A percentile compares a stretch with the other conserved stretches of the same genome.
phyloP scores from a whole-genome alignment of 2,888 invertebrate genomes.

The Phorcus lineatus region DNA sequence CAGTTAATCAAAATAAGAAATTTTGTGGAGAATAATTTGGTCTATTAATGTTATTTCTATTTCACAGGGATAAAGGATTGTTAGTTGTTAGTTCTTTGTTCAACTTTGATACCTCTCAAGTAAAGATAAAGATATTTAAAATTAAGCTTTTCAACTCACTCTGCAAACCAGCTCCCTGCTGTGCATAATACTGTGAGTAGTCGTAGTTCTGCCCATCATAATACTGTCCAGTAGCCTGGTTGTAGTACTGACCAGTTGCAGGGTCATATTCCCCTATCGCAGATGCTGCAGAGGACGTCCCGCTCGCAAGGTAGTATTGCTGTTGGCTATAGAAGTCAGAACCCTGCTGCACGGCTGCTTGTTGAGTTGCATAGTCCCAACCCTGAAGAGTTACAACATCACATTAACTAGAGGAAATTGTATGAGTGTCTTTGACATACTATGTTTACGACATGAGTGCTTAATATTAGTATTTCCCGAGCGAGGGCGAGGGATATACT shows the following conservation, averaged over 20 bases:
- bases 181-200: constrained; percentile 54
- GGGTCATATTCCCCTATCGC: not conserved
- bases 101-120: no score
- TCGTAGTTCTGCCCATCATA: constrained; percentile 52
- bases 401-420: not conserved
- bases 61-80: no score
- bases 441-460: no score
- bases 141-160: not conserved
- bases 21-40: no score
- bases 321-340: not conserved
- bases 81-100: no score
- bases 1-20: no score
- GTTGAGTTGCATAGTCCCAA: not conserved
- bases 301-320: not conserved
- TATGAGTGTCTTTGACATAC: no score
- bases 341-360: not conserved
- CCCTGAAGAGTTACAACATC: not conserved
- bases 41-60: no score
- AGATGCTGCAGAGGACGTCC: not conserved
- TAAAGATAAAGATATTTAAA: no score
- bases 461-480: no score
- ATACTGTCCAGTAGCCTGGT: constrained; percentile 8
- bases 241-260: not conserved
- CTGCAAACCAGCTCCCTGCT: not conserved
- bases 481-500: no score